Evolutionary conservation across 2,888 invertebrate genomes (phyloP).

Genomic region (Epinotia bilunana): DNA sequence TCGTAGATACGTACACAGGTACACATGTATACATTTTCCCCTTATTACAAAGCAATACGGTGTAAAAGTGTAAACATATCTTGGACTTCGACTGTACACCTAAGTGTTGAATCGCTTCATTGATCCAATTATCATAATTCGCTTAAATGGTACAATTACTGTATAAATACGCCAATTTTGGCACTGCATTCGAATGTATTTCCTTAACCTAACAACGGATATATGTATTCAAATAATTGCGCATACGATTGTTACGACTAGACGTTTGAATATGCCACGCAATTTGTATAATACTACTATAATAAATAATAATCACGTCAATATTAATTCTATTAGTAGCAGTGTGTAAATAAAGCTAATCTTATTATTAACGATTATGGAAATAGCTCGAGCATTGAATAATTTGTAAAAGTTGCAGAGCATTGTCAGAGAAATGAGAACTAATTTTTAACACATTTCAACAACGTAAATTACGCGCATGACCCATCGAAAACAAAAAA

Average conservation of each 20-base stretch:
- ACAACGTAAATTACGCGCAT: no score
- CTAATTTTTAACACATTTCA: no score
- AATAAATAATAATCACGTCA: neutral
- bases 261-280: neutral
- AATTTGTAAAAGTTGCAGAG: neutral
- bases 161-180: conserved; percentile 6
- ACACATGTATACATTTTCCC: no score
- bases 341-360: neutral
- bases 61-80: no score
- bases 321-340: neutral
- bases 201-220: neutral
- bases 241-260: neutral
- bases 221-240: neutral
- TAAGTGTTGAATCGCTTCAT: conserved; percentile 4
- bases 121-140: conserved; percentile 22
- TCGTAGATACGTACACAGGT: no score
- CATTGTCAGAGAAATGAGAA: no score
- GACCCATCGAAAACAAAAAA: no score
- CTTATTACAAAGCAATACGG: no score
- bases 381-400: neutral
- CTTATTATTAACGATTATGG: neutral
- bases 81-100: neutral
- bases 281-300: neutral
- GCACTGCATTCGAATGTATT: conserved; percentile 1
- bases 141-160: neutral